Percentiles rank a stretch among this genome's conserved stretches.
Evolutionary conservation across 2,797 vertebrate species (phyloP).

Genomic region (Enteromius paludinosus): DNA sequence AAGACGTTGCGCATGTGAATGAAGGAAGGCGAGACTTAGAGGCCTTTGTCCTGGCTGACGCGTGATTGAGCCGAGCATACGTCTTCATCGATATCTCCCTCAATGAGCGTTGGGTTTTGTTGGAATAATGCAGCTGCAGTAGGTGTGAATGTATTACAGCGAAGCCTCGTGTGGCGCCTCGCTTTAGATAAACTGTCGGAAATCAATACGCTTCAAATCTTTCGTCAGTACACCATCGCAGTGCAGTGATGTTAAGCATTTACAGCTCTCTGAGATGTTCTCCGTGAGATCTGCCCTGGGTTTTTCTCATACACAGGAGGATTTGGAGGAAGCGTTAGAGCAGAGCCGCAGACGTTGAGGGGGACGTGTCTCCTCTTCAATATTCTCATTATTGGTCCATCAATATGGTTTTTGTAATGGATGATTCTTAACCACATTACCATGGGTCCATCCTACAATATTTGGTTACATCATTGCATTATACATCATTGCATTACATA

Average conservation of each 20-base stretch:
- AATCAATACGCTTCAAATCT: slow-evolving; percentile 66
- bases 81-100: slow-evolving; percentile 26
- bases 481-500: not conserved
- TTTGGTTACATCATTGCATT: not conserved
- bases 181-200: slow-evolving; percentile 67
- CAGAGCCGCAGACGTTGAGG: not conserved
- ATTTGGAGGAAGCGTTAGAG: slow-evolving; percentile 22
- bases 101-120: slow-evolving; percentile 42
- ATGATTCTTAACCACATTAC: not conserved
- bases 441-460: not conserved
- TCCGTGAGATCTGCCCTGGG: not conserved
- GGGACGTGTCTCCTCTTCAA: not conserved
- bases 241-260: slow-evolving; percentile 41
- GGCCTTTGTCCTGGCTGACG: not conserved
- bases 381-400: slow-evolving; percentile 22
- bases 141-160: slow-evolving; percentile 57
- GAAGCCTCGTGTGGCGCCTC: slow-evolving; percentile 53
- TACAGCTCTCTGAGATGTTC: slow-evolving; percentile 36
- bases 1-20: not conserved
- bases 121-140: slow-evolving; percentile 60
- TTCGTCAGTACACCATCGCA: slow-evolving; percentile 29
- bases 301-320: not conserved
- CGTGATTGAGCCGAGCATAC: slow-evolving; percentile 1
- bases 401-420: slow-evolving; percentile 21
- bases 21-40: not conserved